A percentile compares a stretch with the other conserved stretches of the same genome.
phyloP scores from a whole-genome alignment of 2,797 vertebrate species.

The Podarcis siculus region DNA sequence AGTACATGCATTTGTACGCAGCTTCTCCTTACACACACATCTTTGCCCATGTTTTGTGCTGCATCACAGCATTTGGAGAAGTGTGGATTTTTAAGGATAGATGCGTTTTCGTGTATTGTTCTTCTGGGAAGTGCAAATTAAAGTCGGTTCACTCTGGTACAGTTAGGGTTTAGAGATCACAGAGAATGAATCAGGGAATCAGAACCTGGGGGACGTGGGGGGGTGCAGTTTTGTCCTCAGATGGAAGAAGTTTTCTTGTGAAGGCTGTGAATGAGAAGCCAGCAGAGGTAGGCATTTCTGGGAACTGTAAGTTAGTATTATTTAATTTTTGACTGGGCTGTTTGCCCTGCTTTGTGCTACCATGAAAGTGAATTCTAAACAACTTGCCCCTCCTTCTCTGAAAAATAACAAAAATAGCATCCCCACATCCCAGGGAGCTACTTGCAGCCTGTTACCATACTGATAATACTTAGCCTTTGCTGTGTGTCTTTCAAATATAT shows the following conservation, averaged over 20 bases:
- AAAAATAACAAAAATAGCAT: conserved; percentile 19
- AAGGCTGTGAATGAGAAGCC: not conserved
- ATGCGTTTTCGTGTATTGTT: too few relatives aligned
- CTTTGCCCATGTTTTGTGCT: too few relatives aligned
- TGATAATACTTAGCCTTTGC: not conserved
- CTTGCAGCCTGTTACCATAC: not conserved
- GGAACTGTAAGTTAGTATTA: not conserved
- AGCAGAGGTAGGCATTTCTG: not conserved
- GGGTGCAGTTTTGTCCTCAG: not conserved
- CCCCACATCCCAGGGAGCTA: conserved; percentile 15
- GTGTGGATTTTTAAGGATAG: too few relatives aligned
- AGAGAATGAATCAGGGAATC: not conserved
- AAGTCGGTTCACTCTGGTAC: too few relatives aligned
- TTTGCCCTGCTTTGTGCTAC: conserved; percentile 14
- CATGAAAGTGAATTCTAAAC: conserved; percentile 12
- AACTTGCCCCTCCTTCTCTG: conserved; percentile 16
- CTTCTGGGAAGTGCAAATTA: too few relatives aligned
- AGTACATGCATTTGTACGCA: too few relatives aligned
- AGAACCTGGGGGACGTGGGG: not conserved
- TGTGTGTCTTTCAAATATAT: not conserved
- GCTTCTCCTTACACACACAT: too few relatives aligned
- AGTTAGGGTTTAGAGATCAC: not conserved
- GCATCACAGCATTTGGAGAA: too few relatives aligned
- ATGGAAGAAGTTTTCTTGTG: conserved; percentile 33
- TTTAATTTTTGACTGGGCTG: conserved; percentile 33